These are phyloP conservation scores for Drosophila pectinifera DNA, from an alignment of 1,140 invertebrate genomes.

Conservation along the genomic window DNA sequence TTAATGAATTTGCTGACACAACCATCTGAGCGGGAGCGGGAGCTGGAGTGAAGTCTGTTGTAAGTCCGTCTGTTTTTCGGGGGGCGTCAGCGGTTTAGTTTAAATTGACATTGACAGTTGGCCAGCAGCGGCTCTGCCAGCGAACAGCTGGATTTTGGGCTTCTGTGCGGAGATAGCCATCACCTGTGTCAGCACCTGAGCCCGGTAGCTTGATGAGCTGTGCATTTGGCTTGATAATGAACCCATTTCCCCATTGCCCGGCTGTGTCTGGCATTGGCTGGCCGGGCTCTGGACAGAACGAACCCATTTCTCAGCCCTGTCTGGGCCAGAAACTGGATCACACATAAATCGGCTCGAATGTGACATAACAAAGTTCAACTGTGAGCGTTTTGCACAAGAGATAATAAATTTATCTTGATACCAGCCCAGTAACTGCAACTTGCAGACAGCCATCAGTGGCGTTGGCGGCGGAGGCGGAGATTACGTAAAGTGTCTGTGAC, in stretches of 20 bases:
- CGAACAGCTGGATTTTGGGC: slow-evolving; percentile 30
- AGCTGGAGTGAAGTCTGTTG: slow-evolving; percentile 40
- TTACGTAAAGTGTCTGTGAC: slow-evolving; percentile 81
- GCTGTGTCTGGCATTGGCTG: slow-evolving; percentile 12
- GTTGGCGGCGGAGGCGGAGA: slow-evolving; percentile 40
- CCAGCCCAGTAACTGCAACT: slow-evolving; percentile 30
- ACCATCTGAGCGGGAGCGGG: slow-evolving; percentile 17
- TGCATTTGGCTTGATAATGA: slow-evolving; percentile 48
- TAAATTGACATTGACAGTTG: slow-evolving; percentile 79
- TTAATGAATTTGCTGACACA: slow-evolving; percentile 76
- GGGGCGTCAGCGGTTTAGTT: slow-evolving; percentile 74
- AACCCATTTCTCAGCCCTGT: slow-evolving; percentile 1
- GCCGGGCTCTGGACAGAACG: neutral
- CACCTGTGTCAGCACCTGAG: slow-evolving; percentile 34
- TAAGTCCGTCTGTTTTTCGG: slow-evolving; percentile 41
- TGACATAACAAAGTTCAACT: slow-evolving; percentile 81
- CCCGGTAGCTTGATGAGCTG: slow-evolving; percentile 31
- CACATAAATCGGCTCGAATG: slow-evolving; percentile 62
- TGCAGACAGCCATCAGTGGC: slow-evolving; percentile 40
- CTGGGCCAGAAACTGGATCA: slow-evolving; percentile 37
- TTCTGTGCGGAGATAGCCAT: slow-evolving; percentile 29
- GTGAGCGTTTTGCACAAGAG: slow-evolving; percentile 76
- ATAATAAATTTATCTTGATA: slow-evolving; percentile 67
- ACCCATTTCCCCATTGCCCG: slow-evolving; percentile 32
- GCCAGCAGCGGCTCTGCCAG: slow-evolving; percentile 21